Percentiles rank a stretch among this genome's conserved stretches.
phyloP scores from a whole-genome alignment of 2,888 invertebrate genomes.

The Thera obeliscata region DNA sequence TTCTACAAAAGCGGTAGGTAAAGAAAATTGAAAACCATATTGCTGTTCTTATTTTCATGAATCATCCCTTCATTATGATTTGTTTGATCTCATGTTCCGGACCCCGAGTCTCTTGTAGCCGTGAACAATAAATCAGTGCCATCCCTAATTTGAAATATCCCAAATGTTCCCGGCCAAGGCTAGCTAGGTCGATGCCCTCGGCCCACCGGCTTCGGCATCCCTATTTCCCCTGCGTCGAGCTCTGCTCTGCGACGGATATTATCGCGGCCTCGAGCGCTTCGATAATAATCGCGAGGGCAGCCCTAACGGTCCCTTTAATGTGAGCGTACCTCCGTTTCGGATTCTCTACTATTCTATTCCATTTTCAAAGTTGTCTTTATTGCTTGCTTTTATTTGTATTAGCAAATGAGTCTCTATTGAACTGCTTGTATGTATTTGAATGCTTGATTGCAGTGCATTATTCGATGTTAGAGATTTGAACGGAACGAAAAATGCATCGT shows the following conservation, averaged over 20 bases:
- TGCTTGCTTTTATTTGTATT: constrained; percentile 23
- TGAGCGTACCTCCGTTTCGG: constrained; percentile 54
- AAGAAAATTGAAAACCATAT: constrained; percentile 17
- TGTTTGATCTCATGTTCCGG: constrained; percentile 40
- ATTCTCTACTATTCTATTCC: constrained; percentile 47
- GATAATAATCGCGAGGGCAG: constrained; percentile 68
- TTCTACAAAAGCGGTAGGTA: neutral
- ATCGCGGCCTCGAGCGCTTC: constrained; percentile 55
- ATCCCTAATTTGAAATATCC: constrained; percentile 59
- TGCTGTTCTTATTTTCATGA: constrained; percentile 17
- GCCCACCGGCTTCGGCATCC: constrained; percentile 48
- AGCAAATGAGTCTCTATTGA: constrained; percentile 16
- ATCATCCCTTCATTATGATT: constrained; percentile 38
- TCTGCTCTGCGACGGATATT: constrained; percentile 57
- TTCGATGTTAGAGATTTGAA: neutral
- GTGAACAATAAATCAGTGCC: constrained; percentile 57
- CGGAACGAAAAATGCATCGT: too few species aligned
- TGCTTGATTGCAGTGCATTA: constrained; percentile 3
- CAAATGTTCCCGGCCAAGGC: constrained; percentile 47
- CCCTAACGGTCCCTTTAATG: constrained; percentile 62
- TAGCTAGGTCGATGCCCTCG: constrained; percentile 63
- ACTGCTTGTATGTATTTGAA: constrained; percentile 33
- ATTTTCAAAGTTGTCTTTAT: constrained; percentile 47
- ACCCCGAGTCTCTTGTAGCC: constrained; percentile 42
- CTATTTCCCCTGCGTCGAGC: constrained; percentile 46